phyloP scores from a whole-genome alignment of 2,888 invertebrate genomes.

The Cremastinae sp. region DNA sequence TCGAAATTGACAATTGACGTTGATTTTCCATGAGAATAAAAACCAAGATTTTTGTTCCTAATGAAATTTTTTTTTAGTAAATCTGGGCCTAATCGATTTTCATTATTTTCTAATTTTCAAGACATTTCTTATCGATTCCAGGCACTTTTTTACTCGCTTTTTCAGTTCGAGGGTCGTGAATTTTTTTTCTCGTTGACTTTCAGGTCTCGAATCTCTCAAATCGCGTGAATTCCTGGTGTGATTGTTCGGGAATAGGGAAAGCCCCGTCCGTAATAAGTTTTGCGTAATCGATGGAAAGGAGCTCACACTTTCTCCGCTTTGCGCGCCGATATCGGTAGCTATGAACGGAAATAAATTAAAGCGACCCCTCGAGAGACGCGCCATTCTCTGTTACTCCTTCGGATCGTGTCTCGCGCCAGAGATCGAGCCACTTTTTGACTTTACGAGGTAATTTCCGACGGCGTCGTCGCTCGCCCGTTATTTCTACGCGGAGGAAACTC shows the following conservation, averaged over 20 bases:
- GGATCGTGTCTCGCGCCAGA: slow-evolving; percentile 16
- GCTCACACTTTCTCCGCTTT: slow-evolving; percentile 48
- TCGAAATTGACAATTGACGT: no score
- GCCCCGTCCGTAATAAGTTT: slow-evolving; percentile 69
- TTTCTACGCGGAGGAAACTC: slow-evolving; percentile 41
- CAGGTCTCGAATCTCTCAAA: slow-evolving; percentile 50
- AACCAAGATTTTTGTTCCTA: slow-evolving; percentile 64
- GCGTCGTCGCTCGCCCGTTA: slow-evolving; percentile 60
- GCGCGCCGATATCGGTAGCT: slow-evolving; percentile 60
- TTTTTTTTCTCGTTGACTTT: slow-evolving; percentile 36
- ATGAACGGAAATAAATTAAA: slow-evolving; percentile 69
- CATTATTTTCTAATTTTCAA: slow-evolving; percentile 76
- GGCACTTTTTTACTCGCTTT: slow-evolving; percentile 18
- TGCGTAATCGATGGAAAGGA: slow-evolving; percentile 69
- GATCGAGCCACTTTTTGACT: slow-evolving; percentile 59
- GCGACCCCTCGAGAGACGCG: slow-evolving; percentile 48
- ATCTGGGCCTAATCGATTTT: slow-evolving; percentile 77
- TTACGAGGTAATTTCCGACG: slow-evolving; percentile 64
- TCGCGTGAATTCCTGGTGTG: slow-evolving; percentile 51
- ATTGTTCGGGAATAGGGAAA: slow-evolving; percentile 47
- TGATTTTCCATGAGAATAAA: neutral
- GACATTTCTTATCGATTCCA: slow-evolving; percentile 62
- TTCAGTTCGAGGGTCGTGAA: slow-evolving; percentile 3
- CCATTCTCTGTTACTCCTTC: slow-evolving; percentile 7
- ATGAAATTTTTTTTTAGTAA: slow-evolving; percentile 73